These are phyloP conservation scores for Pachycephus smyrnensis DNA, from an alignment of 2,888 invertebrate genomes.

Conservation along the genomic window DNA sequence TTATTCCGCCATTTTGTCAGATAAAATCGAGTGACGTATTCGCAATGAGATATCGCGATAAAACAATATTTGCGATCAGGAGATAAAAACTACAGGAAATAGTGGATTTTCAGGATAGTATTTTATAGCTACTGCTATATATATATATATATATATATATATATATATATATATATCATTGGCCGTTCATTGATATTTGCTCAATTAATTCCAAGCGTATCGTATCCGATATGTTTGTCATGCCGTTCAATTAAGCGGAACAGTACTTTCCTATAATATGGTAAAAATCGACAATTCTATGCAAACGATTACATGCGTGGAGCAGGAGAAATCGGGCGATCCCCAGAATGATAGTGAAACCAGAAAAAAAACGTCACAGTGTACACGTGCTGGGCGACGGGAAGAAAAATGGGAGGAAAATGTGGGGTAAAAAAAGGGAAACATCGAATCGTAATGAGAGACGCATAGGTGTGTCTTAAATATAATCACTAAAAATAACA, in stretches of 20 bases:
- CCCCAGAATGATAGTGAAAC: constrained; percentile 5
- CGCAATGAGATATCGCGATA: background rate
- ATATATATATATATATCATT: no score
- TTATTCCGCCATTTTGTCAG: background rate
- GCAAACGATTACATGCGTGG: background rate
- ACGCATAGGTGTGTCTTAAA: background rate
- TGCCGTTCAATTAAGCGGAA: background rate
- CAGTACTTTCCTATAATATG: background rate
- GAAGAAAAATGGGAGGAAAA: constrained; percentile 11
- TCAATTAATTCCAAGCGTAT: background rate
- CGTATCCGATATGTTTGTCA: background rate
- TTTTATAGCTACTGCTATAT: background rate
- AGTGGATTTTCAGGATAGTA: background rate
- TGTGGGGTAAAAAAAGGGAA: constrained; percentile 6
- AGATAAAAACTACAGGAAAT: background rate
- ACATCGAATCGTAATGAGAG: background rate
- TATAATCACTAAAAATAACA: background rate
- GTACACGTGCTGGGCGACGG: constrained; percentile 1
- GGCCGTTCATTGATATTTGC: background rate
- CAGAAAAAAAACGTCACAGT: background rate
- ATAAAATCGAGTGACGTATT: background rate
- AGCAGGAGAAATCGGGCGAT: background rate
- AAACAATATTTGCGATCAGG: background rate
- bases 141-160: no score
- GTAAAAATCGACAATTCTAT: background rate